phyloP scores from a whole-genome alignment of 92 coral and sea anemone species.

The Phenganax stokvisi region DNA sequence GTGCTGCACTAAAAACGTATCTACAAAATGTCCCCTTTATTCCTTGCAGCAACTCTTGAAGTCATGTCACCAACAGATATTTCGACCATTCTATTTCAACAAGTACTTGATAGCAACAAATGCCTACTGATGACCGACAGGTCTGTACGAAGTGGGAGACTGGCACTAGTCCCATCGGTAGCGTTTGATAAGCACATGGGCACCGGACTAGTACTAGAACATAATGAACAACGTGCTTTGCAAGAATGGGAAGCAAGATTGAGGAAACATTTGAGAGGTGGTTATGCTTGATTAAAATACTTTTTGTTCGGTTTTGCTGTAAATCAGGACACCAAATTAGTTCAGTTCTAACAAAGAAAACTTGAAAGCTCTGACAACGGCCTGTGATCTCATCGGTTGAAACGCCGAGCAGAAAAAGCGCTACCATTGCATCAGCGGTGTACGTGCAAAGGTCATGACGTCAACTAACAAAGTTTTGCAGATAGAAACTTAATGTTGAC shows the following conservation, averaged over 20 bases:
- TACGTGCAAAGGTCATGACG: too few species aligned
- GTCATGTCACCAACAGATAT: conserved; percentile 23
- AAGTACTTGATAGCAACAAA: conserved; percentile 29
- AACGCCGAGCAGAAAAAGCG: too few species aligned
- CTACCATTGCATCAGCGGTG: too few species aligned
- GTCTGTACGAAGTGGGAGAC: conserved; percentile 25
- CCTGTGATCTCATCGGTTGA: too few species aligned
- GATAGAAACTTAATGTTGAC: neutral
- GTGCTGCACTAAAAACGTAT: neutral
- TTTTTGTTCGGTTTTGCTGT: too few species aligned
- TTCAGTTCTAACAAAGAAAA: too few species aligned
- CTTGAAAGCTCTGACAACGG: too few species aligned
- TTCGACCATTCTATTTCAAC: conserved; percentile 11
- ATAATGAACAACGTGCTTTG: conserved; percentile 24
- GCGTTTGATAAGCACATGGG: conserved; percentile 38
- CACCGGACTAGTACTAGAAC: conserved; percentile 36
- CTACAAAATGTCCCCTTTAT: neutral
- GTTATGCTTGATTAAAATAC: neutral
- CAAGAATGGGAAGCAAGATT: conserved; percentile 25
- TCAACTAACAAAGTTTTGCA: too few species aligned
- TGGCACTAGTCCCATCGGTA: conserved; percentile 35
- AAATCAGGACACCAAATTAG: too few species aligned
- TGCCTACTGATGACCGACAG: conserved; percentile 30
- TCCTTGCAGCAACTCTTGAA: conserved; percentile 19
- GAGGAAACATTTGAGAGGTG: conserved; percentile 34